Evolutionary conservation across 2,888 invertebrate species (phyloP), one percentile per base, ranked within the genome.

Genomic region (Macaria notata): DNA sequence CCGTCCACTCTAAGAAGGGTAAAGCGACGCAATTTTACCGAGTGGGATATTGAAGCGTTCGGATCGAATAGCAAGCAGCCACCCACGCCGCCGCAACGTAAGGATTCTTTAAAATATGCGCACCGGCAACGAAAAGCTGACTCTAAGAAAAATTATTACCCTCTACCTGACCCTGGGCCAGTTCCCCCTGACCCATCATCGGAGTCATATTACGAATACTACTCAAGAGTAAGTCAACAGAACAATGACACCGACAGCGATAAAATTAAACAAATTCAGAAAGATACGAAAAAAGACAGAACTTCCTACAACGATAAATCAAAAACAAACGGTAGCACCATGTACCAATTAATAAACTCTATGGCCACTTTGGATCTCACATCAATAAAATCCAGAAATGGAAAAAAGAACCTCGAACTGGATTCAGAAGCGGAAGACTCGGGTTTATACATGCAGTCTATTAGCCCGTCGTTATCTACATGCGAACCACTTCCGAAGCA

Each of bases 1-100:
- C 93, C 94, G 0, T 93, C 94, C 0, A 93, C 93, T 0, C 69
- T 94, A 59, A 86, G 89, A 67, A 84, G 93, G 57, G 92, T 93
- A 29, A 92, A 93, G 63, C 81, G 92, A 54, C 87, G 92, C 62
- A 92, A 93, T 70, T 92, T 92, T 65, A 91, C 88, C 1, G 93
- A 93, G 61, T 94, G 94, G 94, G 92, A 93, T 73, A 91, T 92
- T 45, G 92, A 92, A 65, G 73, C 84, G 1, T 88, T 85, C 61
- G 77, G 76, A 53, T 72, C 79, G 29, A 86, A 79, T 63, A 84
- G 81, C 49, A 84, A 84, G 64, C 84, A 86, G 50, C 81, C 86
- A 56, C 89, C 92, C 52, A 68, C 78, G 7, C 89, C 90, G 6
- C 91, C 91, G 3, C 90, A 87, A 62, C 80, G 92, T 60, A 92